phyloP scores from a whole-genome alignment of 2,888 invertebrate genomes.

The Euplagia quadripunctaria region DNA sequence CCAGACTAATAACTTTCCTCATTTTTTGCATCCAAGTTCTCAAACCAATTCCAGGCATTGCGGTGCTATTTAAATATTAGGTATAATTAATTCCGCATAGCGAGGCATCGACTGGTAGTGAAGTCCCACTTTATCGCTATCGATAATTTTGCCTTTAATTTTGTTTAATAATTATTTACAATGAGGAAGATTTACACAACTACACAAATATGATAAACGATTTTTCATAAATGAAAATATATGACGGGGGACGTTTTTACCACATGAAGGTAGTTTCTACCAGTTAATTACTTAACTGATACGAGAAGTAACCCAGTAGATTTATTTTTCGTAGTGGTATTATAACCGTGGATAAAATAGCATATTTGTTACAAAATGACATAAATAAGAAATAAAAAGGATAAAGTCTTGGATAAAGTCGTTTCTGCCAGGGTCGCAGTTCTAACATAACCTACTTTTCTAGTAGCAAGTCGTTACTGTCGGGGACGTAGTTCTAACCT shows the following conservation, averaged over 20 bases:
- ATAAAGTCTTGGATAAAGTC: no score
- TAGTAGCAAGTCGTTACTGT: no score
- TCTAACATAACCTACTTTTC: no score
- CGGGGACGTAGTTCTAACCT: no score
- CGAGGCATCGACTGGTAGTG: not conserved
- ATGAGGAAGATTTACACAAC: not conserved
- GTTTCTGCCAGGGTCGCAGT: no score
- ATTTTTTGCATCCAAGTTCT: not conserved
- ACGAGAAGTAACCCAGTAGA: not conserved
- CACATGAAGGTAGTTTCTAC: not conserved
- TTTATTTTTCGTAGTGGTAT: not conserved
- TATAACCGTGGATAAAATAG: not conserved
- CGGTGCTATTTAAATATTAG: not conserved
- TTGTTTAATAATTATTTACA: not conserved
- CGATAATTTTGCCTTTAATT: not conserved
- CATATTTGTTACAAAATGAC: not conserved
- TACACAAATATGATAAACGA: not conserved
- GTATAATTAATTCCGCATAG: not conserved
- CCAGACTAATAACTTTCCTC: not conserved
- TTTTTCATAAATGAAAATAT: slow-evolving; percentile 2
- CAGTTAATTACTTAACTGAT: not conserved
- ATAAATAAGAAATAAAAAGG: no score
- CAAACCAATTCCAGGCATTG: not conserved
- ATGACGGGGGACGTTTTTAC: not conserved
- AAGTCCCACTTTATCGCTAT: not conserved